phyloP scores from a whole-genome alignment of 2,113 vertebrate genomes.

The Heterochromis multidens region DNA sequence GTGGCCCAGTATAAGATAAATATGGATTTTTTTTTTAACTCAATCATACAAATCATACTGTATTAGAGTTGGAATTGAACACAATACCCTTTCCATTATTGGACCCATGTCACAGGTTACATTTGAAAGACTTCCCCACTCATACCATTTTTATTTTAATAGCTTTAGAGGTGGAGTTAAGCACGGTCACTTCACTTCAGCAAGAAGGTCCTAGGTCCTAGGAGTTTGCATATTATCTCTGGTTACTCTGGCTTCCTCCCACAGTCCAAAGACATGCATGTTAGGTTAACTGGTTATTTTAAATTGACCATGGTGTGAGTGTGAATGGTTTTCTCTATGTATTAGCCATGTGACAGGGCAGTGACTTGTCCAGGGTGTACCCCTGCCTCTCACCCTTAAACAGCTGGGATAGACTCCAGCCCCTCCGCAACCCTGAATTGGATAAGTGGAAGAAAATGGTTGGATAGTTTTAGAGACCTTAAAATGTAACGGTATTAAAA shows the following conservation, averaged over 20 bases:
- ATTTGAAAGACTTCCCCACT: no score
- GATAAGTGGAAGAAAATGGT: background rate
- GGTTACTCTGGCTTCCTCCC: background rate
- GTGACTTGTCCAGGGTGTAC: no score
- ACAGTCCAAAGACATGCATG: background rate
- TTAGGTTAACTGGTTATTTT: background rate
- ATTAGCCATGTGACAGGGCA: accelerated
- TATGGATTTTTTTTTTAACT: no score
- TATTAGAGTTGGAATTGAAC: no score
- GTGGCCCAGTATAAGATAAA: no score
- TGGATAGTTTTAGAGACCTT: background rate
- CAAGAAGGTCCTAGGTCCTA: no score
- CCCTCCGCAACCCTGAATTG: background rate
- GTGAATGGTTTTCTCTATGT: background rate
- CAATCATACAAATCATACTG: no score
- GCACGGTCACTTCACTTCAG: no score
- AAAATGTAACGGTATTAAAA: background rate
- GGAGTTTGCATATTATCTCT: background rate
- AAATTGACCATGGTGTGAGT: background rate
- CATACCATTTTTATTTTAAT: background rate
- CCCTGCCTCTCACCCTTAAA: accelerated
- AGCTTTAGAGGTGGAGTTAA: background rate
- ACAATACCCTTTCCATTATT: no score
- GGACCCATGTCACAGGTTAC: no score
- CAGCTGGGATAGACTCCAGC: background rate